Percentiles rank a stretch among this genome's conserved stretches.
phyloP scores from a whole-genome alignment of 2,797 vertebrate genomes.

The Helicolenus hilgendorfi region DNA sequence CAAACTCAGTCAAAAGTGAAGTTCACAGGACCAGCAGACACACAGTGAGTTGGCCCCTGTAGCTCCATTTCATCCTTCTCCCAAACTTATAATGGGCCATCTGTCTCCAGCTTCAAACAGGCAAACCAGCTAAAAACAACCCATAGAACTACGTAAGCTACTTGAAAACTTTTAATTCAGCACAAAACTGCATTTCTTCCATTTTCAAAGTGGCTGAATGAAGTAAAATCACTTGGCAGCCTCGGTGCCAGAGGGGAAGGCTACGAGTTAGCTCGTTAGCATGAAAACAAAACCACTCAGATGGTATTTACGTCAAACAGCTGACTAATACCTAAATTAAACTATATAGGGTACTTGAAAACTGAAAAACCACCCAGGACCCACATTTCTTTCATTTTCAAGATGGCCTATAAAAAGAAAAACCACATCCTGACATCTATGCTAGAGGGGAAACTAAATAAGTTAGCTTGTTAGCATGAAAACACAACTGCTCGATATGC shows the following conservation, averaged over 20 bases:
- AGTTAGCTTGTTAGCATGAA: background rate
- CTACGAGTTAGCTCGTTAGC: conserved; percentile 5
- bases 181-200: conserved; percentile 9
- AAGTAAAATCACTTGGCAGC: background rate
- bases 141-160: background rate
- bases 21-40: conserved; percentile 21
- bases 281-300: background rate
- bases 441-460: background rate
- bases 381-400: background rate
- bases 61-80: conserved; percentile 45
- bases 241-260: background rate
- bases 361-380: background rate
- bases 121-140: conserved; percentile 37
- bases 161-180: conserved; percentile 17
- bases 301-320: background rate
- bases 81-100: conserved; percentile 51
- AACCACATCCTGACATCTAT: background rate
- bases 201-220: background rate
- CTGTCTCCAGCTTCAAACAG: conserved; percentile 42
- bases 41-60: conserved; percentile 21
- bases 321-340: background rate
- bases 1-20: conserved; percentile 26
- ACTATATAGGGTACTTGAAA: background rate
- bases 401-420: background rate
- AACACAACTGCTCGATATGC: background rate